Evolutionary conservation across 2,888 invertebrate species (phyloP).

Genomic region (Stenichneumon culpator): DNA sequence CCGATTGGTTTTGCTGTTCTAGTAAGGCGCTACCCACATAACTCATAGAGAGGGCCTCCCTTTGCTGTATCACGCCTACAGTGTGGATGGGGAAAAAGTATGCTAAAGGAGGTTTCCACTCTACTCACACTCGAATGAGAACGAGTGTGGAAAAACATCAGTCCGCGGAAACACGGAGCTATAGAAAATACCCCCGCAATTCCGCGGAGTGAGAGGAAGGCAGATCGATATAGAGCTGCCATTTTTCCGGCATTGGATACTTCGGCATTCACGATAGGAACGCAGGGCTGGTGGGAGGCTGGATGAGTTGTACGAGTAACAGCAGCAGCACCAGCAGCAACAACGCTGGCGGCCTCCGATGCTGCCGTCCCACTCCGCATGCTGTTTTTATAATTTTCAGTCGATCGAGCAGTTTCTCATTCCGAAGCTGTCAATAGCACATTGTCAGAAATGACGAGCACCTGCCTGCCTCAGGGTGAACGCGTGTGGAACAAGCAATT

Average conservation of each 20-base stretch:
- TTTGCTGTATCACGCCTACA: not conserved
- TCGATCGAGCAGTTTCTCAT: constrained; percentile 70
- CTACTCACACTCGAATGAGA: constrained; percentile 5
- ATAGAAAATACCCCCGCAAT: too few relatives aligned
- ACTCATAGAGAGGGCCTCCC: not conserved
- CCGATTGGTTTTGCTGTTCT: not conserved
- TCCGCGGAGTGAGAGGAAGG: constrained; percentile 1
- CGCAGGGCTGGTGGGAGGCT: constrained; percentile 11
- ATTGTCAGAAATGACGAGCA: constrained; percentile 70
- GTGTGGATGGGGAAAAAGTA: not conserved
- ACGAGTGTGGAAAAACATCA: constrained; percentile 16
- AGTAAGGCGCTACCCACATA: not conserved
- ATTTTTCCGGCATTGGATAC: constrained; percentile 24
- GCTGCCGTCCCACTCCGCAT: constrained; percentile 28
- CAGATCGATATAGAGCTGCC: constrained; percentile 30
- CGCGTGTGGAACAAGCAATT: constrained; percentile 64
- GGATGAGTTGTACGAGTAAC: constrained; percentile 32
- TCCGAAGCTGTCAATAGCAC: constrained; percentile 70
- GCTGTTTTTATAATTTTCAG: constrained; percentile 62
- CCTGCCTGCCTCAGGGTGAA: constrained; percentile 67
- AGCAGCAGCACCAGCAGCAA: constrained; percentile 36
- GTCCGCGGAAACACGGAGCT: not conserved
- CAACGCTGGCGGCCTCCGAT: constrained; percentile 22
- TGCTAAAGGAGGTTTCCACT: not conserved
- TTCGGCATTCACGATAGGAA: constrained; percentile 39